phyloP scores from a whole-genome alignment of 2,113 vertebrate species.

The Stomatorhinus ivindoensis region DNA sequence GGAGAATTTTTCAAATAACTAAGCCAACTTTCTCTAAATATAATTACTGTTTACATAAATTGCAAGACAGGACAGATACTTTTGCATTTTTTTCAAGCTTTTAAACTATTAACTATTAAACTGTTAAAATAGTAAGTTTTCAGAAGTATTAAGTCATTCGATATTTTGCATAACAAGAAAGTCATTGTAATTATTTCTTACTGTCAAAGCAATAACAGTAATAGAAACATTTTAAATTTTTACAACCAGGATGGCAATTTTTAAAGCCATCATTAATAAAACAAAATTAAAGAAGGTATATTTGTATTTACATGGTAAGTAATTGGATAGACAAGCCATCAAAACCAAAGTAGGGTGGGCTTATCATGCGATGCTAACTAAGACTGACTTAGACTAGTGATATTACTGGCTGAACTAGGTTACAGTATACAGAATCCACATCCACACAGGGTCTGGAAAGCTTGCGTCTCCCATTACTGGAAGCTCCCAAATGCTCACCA shows the following conservation, averaged over 20 bases:
- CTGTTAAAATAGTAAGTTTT: too few relatives aligned
- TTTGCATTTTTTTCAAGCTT: not conserved
- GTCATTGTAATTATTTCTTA: not conserved
- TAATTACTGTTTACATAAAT: not conserved
- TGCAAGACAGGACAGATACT: not conserved
- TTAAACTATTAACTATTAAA: too few relatives aligned
- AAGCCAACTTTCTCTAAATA: not conserved
- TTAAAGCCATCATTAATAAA: not conserved
- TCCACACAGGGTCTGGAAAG: not conserved
- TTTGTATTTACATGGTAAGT: not conserved
- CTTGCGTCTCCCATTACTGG: not conserved
- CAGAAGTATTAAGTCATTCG: not conserved
- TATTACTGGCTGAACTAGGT: not conserved
- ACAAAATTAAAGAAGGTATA: not conserved
- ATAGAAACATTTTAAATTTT: not conserved
- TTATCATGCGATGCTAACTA: not conserved
- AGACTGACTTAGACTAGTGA: not conserved
- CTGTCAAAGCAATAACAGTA: not conserved
- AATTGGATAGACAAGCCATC: not conserved
- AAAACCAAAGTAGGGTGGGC: not conserved
- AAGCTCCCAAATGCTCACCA: conserved; percentile 47
- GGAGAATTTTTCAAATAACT: not conserved
- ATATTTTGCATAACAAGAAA: not conserved
- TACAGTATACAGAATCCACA: not conserved
- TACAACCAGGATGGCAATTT: not conserved